Conservation (phyloP, 2,113 vertebrate species). For the Gyps fulvus region DNA sequence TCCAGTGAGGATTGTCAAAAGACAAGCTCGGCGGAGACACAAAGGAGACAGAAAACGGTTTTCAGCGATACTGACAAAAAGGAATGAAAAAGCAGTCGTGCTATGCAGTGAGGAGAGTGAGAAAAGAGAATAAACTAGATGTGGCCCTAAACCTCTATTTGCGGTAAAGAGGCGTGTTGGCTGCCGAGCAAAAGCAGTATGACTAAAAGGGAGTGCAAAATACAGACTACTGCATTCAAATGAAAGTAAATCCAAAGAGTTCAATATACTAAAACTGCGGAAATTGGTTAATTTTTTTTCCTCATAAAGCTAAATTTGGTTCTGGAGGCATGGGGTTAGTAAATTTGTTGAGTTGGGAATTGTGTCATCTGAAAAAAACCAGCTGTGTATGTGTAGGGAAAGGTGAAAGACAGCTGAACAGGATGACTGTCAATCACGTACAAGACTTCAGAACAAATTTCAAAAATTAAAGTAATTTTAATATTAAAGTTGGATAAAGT, state of each 20-base stretch:
- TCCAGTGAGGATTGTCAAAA: fast-evolving
- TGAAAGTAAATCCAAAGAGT: neutral
- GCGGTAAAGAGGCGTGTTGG: neutral
- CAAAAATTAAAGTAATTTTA: neutral
- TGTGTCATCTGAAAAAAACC: neutral
- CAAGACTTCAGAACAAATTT: neutral
- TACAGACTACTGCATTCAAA: neutral
- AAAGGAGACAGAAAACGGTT: neutral
- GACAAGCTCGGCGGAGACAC: neutral
- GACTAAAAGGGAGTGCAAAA: neutral
- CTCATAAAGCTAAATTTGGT: neutral
- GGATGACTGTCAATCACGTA: neutral
- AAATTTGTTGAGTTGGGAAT: neutral
- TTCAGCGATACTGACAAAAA: neutral
- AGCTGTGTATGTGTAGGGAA: neutral
- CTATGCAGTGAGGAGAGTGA: neutral
- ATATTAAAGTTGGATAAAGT: neutral
- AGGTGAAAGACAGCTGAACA: neutral
- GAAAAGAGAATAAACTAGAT: neutral
- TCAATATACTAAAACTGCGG: neutral
- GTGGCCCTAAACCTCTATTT: neutral
- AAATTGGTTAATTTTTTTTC: neutral
- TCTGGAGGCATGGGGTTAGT: neutral
- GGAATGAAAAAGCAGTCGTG: fast-evolving
- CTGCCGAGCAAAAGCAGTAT: neutral